phyloP scores from a whole-genome alignment of 2,888 invertebrate species.

The Eupithecia tripunctaria region DNA sequence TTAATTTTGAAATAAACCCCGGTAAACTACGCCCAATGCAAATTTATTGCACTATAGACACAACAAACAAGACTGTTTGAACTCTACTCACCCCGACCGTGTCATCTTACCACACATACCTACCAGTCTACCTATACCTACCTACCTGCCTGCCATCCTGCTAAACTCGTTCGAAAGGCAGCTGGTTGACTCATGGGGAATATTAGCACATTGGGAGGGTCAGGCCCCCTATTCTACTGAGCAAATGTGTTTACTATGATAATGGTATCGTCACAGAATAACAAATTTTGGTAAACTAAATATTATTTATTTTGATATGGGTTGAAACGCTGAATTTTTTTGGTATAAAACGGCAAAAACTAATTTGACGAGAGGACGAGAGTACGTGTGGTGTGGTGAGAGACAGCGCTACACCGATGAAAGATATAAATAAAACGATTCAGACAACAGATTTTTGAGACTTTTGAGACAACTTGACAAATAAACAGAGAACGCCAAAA shows the following conservation, averaged over 20 bases:
- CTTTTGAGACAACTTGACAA: no score
- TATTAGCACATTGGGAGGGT: constrained; percentile 2
- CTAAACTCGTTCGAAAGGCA: constrained; percentile 1
- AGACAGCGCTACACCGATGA: no score
- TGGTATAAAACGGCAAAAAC: no score
- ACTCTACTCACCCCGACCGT: constrained; percentile 38
- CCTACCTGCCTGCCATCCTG: not conserved
- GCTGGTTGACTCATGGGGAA: not conserved
- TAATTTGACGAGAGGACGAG: no score
- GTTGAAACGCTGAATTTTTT: no score
- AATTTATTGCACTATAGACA: not conserved
- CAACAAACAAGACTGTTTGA: constrained; percentile 33
- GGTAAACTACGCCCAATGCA: not conserved
- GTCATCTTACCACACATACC: constrained; percentile 25
- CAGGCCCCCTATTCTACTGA: not conserved
- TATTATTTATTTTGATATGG: no score
- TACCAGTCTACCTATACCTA: not conserved
- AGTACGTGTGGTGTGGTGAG: no score
- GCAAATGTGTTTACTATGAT: not conserved
- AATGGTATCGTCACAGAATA: not conserved
- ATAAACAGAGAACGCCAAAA: no score
- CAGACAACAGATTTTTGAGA: no score
- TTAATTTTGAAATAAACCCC: no score
- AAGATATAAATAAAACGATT: no score
- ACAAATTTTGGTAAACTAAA: not conserved